A percentile compares a stretch with the other conserved stretches of the same genome.
These are phyloP conservation scores for Ctenochaetus hawaiiensis DNA, from an alignment of 2,797 vertebrate genomes.

Conservation along the genomic window DNA sequence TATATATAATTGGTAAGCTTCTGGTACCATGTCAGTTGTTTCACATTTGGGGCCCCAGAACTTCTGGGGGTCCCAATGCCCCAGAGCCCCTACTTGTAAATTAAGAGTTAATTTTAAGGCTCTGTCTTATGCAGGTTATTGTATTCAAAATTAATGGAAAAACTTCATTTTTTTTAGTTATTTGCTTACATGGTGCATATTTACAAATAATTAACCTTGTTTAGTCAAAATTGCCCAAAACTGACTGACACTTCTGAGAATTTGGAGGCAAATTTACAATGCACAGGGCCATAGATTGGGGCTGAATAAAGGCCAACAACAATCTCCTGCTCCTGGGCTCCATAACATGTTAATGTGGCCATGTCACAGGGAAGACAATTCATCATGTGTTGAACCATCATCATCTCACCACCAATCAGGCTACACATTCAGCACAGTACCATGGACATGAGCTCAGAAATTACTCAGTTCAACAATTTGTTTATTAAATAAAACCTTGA, in stretches of 20 bases:
- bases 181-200: background rate
- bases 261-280: background rate
- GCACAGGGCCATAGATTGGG: background rate
- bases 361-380: background rate
- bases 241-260: background rate
- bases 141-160: background rate
- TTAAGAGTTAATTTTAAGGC: background rate
- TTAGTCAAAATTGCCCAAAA: background rate
- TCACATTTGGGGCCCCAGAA: background rate
- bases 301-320: background rate
- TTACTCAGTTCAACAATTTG: background rate
- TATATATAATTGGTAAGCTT: too few species aligned
- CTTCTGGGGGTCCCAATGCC: background rate
- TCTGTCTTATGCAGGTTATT: background rate
- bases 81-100: background rate
- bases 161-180: background rate
- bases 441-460: background rate
- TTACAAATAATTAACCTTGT: background rate
- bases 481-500: background rate
- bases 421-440: background rate
- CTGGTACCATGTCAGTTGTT: background rate
- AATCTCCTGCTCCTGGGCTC: background rate
- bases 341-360: background rate
- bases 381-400: background rate
- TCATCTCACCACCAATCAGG: constrained; percentile 1